Base-by-base conservation (phyloP, 2,888 invertebrate species). In the Sthenelais limicola region DNA sequence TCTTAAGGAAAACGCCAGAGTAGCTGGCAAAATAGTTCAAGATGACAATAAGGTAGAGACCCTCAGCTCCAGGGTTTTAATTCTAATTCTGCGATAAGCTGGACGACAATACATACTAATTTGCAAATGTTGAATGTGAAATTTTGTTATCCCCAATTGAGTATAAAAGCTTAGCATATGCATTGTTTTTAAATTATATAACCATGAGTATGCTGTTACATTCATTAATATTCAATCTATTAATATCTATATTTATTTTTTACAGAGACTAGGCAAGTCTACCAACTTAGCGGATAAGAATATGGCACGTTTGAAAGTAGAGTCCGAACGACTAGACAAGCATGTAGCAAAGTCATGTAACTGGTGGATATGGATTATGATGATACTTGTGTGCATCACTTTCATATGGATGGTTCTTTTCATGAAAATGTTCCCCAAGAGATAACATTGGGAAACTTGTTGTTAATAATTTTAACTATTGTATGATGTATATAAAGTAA, bases 321-420 rank as follows among this genome's bases (percentile, higher is more conserved):
- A 97, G 88, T 94, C 94, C 0, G 92, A 92, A 51, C 92, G 94
- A 82, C 89, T 97, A 47, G 92, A 93, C 78, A 94, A 93, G 79
- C 95, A 96, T 88, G 95, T 94, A 28, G 91, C 92, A 77, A 92
- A 93, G 76, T 94, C 94, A 0, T 97, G 95, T 92, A 94, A 95
- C 84, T 97, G 97, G 88, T 96, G 96, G 96, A 92, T 97, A 79
- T 97, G 96, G 95, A 89, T 96, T 47, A 93, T 97, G 93, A 90
- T 97, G 70, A 91, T 92, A 5, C 89, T 94, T 66, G 96, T 97
- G 58, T 91, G 95, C 86, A 90, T 92, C 72, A 93, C 94, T 80
- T 97, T 97, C 89, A 92, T 97, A 76, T 94, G 93, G 90, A 97
- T 96, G 95, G 93, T 96, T 69, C 89, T 96, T 49, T 95, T 96